Percentiles rank a stretch among this genome's conserved stretches.
These are phyloP conservation scores for Acromyrmex echinatior DNA, from an alignment of 1,140 invertebrate genomes.

Conservation along the genomic window DNA sequence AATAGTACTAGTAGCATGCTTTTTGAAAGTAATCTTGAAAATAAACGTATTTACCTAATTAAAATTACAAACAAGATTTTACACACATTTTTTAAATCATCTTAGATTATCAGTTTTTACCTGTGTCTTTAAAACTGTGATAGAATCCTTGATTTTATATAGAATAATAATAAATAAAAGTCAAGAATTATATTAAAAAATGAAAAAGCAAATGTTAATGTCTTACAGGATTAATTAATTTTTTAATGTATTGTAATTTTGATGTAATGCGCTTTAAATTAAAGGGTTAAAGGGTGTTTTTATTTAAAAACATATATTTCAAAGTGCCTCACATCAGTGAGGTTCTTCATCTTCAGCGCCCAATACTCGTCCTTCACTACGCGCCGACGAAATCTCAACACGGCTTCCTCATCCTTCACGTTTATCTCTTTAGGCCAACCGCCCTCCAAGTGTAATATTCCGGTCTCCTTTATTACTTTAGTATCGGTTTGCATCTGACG, in stretches of 20 bases:
- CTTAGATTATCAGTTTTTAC: neutral
- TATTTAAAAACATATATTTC: constrained; percentile 1
- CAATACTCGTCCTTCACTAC: constrained; percentile 97
- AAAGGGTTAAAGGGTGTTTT: neutral
- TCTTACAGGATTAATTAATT: neutral
- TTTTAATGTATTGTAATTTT: neutral
- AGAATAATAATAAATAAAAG: neutral
- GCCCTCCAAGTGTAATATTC: constrained; percentile 96
- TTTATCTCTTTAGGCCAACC: constrained; percentile 99
- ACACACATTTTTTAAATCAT: neutral
- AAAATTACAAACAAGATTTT: neutral
- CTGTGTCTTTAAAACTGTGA: neutral
- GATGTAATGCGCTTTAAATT: neutral
- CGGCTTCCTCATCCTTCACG: constrained; percentile 94
- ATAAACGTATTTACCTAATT: neutral
- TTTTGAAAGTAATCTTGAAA: no score
- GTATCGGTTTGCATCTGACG: constrained; percentile 89
- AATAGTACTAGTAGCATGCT: no score
- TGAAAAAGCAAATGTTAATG: neutral
- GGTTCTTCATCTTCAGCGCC: constrained; percentile 91
- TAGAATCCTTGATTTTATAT: no score
- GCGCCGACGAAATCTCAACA: constrained; percentile 94
- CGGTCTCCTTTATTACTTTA: constrained; percentile 91
- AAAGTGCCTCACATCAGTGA: constrained; percentile 85
- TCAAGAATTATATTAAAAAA: neutral